Percentiles rank a stretch among this genome's conserved stretches.
These are phyloP conservation scores for Drosophila erecta DNA, from an alignment of 1,140 invertebrate genomes.

Conservation along the genomic window DNA sequence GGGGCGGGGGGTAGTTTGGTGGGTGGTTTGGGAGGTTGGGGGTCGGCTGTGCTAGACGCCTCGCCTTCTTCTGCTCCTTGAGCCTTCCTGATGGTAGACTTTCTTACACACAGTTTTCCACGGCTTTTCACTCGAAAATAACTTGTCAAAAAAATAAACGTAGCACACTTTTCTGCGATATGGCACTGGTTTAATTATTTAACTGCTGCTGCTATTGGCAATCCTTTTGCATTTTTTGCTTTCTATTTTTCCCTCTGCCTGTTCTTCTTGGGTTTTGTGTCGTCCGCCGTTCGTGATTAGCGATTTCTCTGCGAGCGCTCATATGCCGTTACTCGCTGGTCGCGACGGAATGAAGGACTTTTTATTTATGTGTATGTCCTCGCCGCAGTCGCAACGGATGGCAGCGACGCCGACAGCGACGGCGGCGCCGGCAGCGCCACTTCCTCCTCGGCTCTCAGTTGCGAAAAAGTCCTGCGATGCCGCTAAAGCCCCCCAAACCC, in stretches of 20 bases:
- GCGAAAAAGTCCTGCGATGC: slow-evolving; percentile 67
- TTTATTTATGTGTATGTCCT: slow-evolving; percentile 84
- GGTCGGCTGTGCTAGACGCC: slow-evolving; percentile 56
- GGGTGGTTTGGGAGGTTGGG: neutral
- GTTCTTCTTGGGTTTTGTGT: slow-evolving; percentile 33
- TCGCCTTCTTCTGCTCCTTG: slow-evolving; percentile 58
- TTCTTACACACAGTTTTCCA: slow-evolving; percentile 34
- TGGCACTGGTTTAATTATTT: slow-evolving; percentile 12
- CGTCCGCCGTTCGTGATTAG: slow-evolving; percentile 67
- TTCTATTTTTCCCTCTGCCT: slow-evolving; percentile 13
- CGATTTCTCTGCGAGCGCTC: slow-evolving; percentile 77
- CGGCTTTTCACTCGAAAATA: slow-evolving; percentile 65
- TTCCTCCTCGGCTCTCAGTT: slow-evolving; percentile 37
- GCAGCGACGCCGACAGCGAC: slow-evolving; percentile 31
- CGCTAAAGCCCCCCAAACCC: slow-evolving; percentile 44
- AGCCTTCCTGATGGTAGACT: slow-evolving; percentile 4
- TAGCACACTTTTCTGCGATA: slow-evolving; percentile 9
- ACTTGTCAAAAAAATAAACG: slow-evolving; percentile 28
- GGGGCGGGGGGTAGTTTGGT: neutral
- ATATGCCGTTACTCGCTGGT: slow-evolving; percentile 84
- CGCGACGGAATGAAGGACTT: slow-evolving; percentile 84
- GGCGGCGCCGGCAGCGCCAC: slow-evolving; percentile 38
- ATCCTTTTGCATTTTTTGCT: neutral
- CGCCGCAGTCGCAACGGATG: slow-evolving; percentile 52
- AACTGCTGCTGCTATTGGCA: slow-evolving; percentile 4